Conservation (phyloP, 2,113 vertebrate species). For the Cololabis saira region DNA sequence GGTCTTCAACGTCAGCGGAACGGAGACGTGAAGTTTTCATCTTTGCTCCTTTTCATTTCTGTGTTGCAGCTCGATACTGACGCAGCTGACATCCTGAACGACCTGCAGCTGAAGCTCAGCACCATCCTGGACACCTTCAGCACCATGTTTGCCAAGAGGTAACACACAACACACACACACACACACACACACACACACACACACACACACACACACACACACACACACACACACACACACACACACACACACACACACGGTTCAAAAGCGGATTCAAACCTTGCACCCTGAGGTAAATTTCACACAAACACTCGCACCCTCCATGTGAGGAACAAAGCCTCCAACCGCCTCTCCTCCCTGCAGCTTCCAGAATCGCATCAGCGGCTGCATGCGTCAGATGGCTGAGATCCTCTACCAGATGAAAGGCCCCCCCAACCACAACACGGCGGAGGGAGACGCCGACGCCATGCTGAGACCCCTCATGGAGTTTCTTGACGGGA, state of each 20-base stretch:
- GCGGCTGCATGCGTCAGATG: constrained; percentile 92
- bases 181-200: background rate
- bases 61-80: constrained; percentile 89
- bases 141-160: constrained; percentile 94
- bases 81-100: constrained; percentile 92
- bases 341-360: background rate
- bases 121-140: constrained; percentile 94
- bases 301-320: too few relatives aligned
- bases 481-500: constrained; percentile 97
- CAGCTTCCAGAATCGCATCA: constrained; percentile 92
- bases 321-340: background rate
- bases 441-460: constrained; percentile 90
- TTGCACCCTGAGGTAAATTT: background rate
- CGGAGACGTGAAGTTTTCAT: too few relatives aligned
- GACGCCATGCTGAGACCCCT: constrained; percentile 90
- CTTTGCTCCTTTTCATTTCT: constrained; percentile 9
- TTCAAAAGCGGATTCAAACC: background rate
- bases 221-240: constrained; percentile 29
- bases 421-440: constrained; percentile 91
- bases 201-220: background rate
- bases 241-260: background rate
- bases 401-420: constrained; percentile 93
- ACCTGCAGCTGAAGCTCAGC: constrained; percentile 95
- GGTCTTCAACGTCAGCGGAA: background rate
- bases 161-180: constrained; percentile 37